These are phyloP conservation scores for Drosophila prosaltans DNA, from an alignment of 1,140 invertebrate genomes.

Conservation along the genomic window DNA sequence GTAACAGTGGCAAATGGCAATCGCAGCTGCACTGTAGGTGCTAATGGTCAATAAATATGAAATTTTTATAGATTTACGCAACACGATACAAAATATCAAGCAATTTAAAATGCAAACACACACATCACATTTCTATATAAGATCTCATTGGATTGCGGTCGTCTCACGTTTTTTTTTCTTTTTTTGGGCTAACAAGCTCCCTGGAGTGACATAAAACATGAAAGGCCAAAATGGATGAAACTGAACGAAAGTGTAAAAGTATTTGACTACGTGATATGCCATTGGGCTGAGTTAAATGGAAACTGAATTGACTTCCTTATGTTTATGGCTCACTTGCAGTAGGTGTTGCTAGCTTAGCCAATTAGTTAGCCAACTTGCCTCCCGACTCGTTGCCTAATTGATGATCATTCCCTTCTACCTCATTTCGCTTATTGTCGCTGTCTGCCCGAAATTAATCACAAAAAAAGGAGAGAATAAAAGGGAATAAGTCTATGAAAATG, in stretches of 20 bases:
- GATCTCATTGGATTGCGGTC: slow-evolving; percentile 32
- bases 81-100: slow-evolving; percentile 44
- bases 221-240: slow-evolving; percentile 63
- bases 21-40: slow-evolving; percentile 69
- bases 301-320: slow-evolving; percentile 18
- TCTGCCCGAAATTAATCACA: slow-evolving; percentile 73
- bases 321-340: slow-evolving; percentile 20
- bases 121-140: slow-evolving; percentile 34
- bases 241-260: slow-evolving; percentile 42
- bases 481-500: slow-evolving; percentile 40
- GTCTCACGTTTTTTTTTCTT: slow-evolving; percentile 56
- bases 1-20: slow-evolving; percentile 18
- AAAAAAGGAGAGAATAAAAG: neutral
- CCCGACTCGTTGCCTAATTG: slow-evolving; percentile 37
- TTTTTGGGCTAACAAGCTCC: slow-evolving; percentile 69
- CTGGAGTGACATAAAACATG: slow-evolving; percentile 74
- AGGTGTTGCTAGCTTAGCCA: slow-evolving; percentile 33
- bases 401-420: slow-evolving; percentile 41
- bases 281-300: slow-evolving; percentile 6
- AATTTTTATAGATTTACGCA: slow-evolving; percentile 78
- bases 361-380: slow-evolving; percentile 48
- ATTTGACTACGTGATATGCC: slow-evolving; percentile 64
- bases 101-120: slow-evolving; percentile 74
- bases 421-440: slow-evolving; percentile 75
- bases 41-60: slow-evolving; percentile 81